Evolutionary conservation across 2,888 invertebrate species (phyloP), one percentile per base, ranked within the genome.

Genomic region (Trichogramma dendrolimi): DNA sequence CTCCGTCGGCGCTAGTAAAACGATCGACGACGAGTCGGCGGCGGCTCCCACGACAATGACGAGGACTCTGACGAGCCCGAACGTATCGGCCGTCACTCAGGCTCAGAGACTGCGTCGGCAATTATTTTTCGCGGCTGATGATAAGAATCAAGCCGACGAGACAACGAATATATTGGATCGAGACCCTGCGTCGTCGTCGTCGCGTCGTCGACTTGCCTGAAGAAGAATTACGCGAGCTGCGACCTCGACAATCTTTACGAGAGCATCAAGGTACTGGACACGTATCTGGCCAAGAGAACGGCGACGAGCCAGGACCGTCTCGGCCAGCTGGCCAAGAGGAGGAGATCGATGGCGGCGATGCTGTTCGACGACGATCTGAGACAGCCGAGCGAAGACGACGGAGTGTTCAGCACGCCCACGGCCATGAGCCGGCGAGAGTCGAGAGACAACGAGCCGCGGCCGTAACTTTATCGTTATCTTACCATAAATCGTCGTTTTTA

Each of bases 191-290:
- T 60, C 27, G 27, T 27, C 27, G 27, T 14, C 14, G 14, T 10
- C 58, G 42, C 58, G 42, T 50, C 43, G 61, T 6, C 46, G 56
- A 46, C 41, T 55, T 48, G 56, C 47, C 14, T 42, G 44, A 5
- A 40, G 11, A 27, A 27, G 27, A 27, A 60, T 6, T 70, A 71
- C 48, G 67, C 69, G 4, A 72, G 69, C 55, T 73, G 71, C 61
- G 75, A 79, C 47, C 50, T 74, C 4, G 71, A 73, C 4, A 72
- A 71, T 52, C 69, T 77, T 0, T 73, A 71, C 63, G 74, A 77
- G 48, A 72, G 75, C 27, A 74, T 77, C 46, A 72, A 69, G 47
- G 68, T 71, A 5, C 63, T 78, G 4, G 77, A 78, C 49, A 68
- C 69, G 0, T 76, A 74, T 51, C 57, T 79, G 5, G 72, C 73